A percentile compares a stretch with the other conserved stretches of the same genome.
These are phyloP conservation scores for Monochamus alternatus DNA, from an alignment of 2,888 invertebrate species.

Conservation along the genomic window DNA sequence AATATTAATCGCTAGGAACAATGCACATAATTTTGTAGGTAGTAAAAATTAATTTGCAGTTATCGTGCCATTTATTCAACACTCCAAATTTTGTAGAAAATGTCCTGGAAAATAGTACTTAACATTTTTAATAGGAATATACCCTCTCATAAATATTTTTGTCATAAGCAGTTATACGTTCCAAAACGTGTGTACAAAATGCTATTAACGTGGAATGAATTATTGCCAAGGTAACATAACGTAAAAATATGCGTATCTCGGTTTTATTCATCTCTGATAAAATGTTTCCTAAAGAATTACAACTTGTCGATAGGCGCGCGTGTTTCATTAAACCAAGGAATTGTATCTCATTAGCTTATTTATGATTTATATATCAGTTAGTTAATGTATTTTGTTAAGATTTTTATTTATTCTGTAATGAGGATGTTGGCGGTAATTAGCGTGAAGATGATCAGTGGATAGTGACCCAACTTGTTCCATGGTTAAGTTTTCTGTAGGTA, in stretches of 20 bases:
- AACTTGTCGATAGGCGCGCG: not conserved
- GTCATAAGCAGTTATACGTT: not conserved
- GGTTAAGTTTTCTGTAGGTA: too few relatives aligned
- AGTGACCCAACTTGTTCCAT: not conserved
- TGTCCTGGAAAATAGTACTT: too few relatives aligned
- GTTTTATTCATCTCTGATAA: not conserved
- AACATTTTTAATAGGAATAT: too few relatives aligned
- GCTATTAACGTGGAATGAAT: not conserved
- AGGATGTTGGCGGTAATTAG: not conserved
- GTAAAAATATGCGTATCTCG: not conserved
- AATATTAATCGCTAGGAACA: too few relatives aligned
- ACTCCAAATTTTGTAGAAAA: too few relatives aligned
- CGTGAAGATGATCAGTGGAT: conserved; percentile 2
- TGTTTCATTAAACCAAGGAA: not conserved
- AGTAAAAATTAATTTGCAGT: too few relatives aligned
- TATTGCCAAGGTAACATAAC: not conserved
- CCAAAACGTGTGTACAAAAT: not conserved
- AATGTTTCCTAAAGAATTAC: not conserved
- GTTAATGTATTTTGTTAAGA: not conserved
- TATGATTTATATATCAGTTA: not conserved
- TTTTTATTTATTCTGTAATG: not conserved
- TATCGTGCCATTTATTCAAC: too few relatives aligned
- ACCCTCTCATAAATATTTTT: too few relatives aligned
- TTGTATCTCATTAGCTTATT: not conserved
- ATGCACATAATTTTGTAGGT: too few relatives aligned